Base-by-base conservation (phyloP, 2,797 vertebrate species). In the Amazonetta brasiliensis region DNA sequence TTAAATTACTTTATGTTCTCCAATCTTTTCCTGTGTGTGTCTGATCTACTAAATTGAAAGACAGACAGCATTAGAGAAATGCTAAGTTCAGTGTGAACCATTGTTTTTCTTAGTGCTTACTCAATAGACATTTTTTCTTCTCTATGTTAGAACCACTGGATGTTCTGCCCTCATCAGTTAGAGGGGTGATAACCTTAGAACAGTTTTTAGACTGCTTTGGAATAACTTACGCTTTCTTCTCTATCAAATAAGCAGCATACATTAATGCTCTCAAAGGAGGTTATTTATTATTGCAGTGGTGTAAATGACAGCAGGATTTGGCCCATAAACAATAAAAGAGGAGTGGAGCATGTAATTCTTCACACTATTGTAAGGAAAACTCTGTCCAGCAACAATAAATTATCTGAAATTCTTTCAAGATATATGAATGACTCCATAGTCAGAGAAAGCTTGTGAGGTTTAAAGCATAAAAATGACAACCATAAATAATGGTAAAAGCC, bases 401-500 rank as follows among this genome's bases (percentile, higher is more conserved):
- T 97, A 95, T 95, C 83, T 74, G 72, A 97, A 94, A 87, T 87
- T 96, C 71, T 95, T 96, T 92, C 76, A 92, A 90, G 85, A 78
- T 97, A 31, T 93, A 67, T 59, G 59, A 97, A 97, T 91, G 94
- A 79, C 44, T 96, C 80, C 86, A 90, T 41, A 85, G 83, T 90
- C 87, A 97, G 89, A 96, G 77, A 96, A 91, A 89, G 69, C 67
- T 84, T 95, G 71, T 86, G 79, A 97, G 94, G 85, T 95, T 95
- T 96, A 91, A 97, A 94, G 43, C 93, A 90, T 95, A 95, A 97
- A 97, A 97, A 93, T 94, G 85, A 86, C 96, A 96, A 76, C 90
- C 76, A 94, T 97, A 97, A 98, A 97, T 97, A 97, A 98, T 97
- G 67, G 78, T 85, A 71, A 67, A 97, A 97, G 85, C 25, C 66